Conservation (phyloP, 2,113 vertebrate genomes). For the Uria aalge region DNA sequence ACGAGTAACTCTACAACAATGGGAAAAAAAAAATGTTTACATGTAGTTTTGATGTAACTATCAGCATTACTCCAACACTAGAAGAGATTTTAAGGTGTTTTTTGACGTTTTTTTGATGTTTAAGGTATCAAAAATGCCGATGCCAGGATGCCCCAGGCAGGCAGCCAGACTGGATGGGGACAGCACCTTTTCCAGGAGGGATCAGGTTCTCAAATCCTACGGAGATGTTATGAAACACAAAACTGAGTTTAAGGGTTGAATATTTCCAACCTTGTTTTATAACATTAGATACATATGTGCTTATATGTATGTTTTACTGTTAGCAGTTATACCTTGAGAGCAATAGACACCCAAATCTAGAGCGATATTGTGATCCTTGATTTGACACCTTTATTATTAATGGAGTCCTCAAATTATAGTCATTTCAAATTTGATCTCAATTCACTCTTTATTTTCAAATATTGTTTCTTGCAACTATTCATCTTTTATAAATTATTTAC, state of each 20-base stretch:
- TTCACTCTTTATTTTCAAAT: background rate
- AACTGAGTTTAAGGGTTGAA: background rate
- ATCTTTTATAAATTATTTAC: background rate
- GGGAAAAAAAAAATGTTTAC: accelerated
- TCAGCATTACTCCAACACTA: background rate
- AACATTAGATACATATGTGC: background rate
- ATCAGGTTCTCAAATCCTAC: background rate
- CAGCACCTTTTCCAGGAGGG: background rate
- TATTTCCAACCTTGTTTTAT: background rate
- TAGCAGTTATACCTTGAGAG: background rate
- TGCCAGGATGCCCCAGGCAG: background rate
- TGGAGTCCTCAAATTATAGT: background rate
- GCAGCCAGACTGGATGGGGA: accelerated
- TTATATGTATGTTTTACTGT: background rate
- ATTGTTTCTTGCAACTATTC: background rate
- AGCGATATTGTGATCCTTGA: background rate
- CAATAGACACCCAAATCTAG: background rate
- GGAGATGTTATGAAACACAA: background rate
- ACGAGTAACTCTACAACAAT: background rate
- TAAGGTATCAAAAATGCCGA: background rate
- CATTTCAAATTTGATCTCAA: background rate
- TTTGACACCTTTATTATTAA: background rate
- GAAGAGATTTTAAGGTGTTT: background rate
- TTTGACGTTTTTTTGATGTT: no score
- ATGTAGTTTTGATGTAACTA: background rate